Percentiles rank a stretch among this genome's conserved stretches.
phyloP scores from a whole-genome alignment of 2,888 invertebrate genomes.

The Drosophila falleni region DNA sequence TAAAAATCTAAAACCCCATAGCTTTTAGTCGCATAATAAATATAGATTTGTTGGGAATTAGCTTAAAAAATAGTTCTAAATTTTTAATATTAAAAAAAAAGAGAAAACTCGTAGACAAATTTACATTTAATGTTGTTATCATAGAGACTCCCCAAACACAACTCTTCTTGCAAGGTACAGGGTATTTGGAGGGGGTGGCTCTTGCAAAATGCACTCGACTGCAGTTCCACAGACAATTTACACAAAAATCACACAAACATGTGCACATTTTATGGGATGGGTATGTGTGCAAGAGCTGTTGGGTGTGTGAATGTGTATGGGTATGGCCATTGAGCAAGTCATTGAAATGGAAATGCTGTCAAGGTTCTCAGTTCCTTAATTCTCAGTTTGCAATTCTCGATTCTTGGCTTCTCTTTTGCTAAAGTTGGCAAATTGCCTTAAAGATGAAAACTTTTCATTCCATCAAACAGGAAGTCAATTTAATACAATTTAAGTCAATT shows the following conservation, averaged over 20 bases:
- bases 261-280: slow-evolving; percentile 22
- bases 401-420: slow-evolving; percentile 4
- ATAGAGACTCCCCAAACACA: background rate
- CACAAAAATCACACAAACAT: slow-evolving; percentile 60
- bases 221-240: slow-evolving; percentile 67
- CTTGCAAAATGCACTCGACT: slow-evolving; percentile 43
- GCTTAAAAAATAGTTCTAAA: too few relatives aligned
- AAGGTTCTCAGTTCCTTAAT: slow-evolving; percentile 32
- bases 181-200: slow-evolving; percentile 18
- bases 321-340: slow-evolving; percentile 50
- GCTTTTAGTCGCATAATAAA: too few relatives aligned
- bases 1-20: too few relatives aligned
- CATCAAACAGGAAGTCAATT: slow-evolving; percentile 62
- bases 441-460: slow-evolving; percentile 36
- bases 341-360: slow-evolving; percentile 63
- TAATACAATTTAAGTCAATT: slow-evolving; percentile 50
- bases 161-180: background rate
- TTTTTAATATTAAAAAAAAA: too few relatives aligned
- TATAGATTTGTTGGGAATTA: too few relatives aligned
- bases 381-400: slow-evolving; percentile 5
- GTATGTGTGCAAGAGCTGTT: slow-evolving; percentile 8
- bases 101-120: too few relatives aligned
- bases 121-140: background rate
- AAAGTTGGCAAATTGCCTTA: slow-evolving; percentile 25
- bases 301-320: slow-evolving; percentile 9